Base-by-base conservation (phyloP, 2,113 vertebrate species). In the Eidolon helvum region DNA sequence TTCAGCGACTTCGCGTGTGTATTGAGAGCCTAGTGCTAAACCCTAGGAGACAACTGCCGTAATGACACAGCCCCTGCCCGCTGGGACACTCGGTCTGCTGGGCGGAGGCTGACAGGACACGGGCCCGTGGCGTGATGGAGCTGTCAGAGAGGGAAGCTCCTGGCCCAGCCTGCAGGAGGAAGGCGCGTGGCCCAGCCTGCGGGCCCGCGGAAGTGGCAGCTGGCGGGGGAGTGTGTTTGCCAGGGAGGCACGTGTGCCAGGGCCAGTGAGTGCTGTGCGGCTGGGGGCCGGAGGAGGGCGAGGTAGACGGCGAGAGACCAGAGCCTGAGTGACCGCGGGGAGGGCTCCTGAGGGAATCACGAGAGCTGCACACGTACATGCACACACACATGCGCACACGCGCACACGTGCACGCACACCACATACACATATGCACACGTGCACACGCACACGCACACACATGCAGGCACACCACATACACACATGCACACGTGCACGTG, bases 1-100 rank as follows among this genome's bases (percentile, higher is more conserved):
- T 5, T 16, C 55, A 0, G 21, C 24, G 66, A 18, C 68, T 5
- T 2, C 2, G 11, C 24, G 1, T 4, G n/a, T 18, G 22, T 45
- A 22, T 30, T 5, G 68, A 53, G 63, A 38, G 18, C 9, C 61
- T 3, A 1, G 15, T 10, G 61, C 26, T 38, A 6, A 48, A 0
- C 57, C 22, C 35, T 15, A 10, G 0, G 26, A 53, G 40, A 6
- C 26, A 0, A 7, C 10, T 16, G 45, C 33, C 14, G 0, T 5
- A 1, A 6, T 9, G 35, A 2, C 26, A 18, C 38, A 22, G 79
- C 40, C 18, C 33, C 48, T n/a, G 72, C 45, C 69, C 3, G 0
- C 65, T 10, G 72, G 69, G 69, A 48, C 19, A 0, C 63, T 33
- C 33, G 4, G 59, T 15, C 43, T 16, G 35, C 30, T 12, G 50